Conservation (phyloP, 2,888 invertebrate species). For the Coelogynopora nodosa region DNA sequence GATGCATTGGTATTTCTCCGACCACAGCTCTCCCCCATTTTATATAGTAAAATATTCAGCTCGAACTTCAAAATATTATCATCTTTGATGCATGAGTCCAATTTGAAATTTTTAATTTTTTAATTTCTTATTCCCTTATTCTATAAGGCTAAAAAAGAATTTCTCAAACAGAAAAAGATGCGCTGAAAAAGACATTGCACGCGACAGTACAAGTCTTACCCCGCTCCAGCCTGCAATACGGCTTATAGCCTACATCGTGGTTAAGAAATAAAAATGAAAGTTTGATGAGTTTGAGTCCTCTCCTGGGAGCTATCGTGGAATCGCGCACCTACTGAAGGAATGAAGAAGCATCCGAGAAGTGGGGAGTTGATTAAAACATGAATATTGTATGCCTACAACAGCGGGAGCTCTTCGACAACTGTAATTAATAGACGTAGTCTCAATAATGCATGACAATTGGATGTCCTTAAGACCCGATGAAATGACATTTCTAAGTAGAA, state of each 20-base stretch:
- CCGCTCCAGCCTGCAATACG: no score
- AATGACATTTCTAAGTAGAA: not conserved
- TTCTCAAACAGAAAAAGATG: no score
- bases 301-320: not conserved
- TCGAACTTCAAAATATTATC: not conserved
- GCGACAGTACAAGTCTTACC: no score
- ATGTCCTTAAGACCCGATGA: not conserved
- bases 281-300: not conserved
- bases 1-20: no score
- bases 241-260: no score
- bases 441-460: not conserved
- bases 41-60: not conserved
- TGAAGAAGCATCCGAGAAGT: not conserved
- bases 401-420: not conserved
- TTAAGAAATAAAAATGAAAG: not conserved
- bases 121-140: no score
- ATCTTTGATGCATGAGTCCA: not conserved
- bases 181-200: no score
- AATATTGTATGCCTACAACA: not conserved
- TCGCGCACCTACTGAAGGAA: not conserved
- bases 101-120: not conserved
- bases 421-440: not conserved
- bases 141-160: no score
- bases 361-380: not conserved
- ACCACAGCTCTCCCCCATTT: no score